Conservation (phyloP, 1,140 invertebrate genomes). For the Drosophila repletoides region DNA sequence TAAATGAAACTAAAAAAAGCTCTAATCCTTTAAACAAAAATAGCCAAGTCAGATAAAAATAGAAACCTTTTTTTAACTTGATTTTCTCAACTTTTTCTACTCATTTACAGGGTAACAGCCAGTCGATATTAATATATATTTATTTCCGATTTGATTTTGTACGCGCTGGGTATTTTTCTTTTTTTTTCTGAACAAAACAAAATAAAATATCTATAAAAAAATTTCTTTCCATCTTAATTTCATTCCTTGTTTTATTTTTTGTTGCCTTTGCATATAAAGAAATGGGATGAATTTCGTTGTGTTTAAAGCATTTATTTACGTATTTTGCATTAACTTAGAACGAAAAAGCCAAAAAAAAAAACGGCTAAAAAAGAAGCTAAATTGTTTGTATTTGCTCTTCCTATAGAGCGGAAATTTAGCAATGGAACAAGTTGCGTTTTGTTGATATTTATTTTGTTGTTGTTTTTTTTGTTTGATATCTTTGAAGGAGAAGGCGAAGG, state of each 20-base stretch:
- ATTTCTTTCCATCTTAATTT: conserved; percentile 1
- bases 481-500: conserved; percentile 26
- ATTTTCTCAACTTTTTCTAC: no score
- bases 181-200: conserved; percentile 8
- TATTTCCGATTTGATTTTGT: neutral
- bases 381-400: conserved; percentile 11
- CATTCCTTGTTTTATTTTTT: conserved; percentile 16
- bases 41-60: no score
- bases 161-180: neutral
- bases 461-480: neutral
- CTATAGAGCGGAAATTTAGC: conserved; percentile 26
- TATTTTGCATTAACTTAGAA: conserved; percentile 23
- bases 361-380: conserved; percentile 3
- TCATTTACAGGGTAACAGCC: neutral
- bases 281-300: conserved; percentile 1
- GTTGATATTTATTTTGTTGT: neutral
- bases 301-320: conserved; percentile 8
- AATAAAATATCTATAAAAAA: conserved; percentile 35
- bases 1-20: no score
- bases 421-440: conserved; percentile 11
- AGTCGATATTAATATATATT: no score
- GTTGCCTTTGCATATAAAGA: conserved; percentile 12
- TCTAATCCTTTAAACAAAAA: no score
- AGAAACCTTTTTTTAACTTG: no score
- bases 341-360: neutral